Base-by-base conservation (phyloP, 1,140 invertebrate species). In the Papilio helenus region DNA sequence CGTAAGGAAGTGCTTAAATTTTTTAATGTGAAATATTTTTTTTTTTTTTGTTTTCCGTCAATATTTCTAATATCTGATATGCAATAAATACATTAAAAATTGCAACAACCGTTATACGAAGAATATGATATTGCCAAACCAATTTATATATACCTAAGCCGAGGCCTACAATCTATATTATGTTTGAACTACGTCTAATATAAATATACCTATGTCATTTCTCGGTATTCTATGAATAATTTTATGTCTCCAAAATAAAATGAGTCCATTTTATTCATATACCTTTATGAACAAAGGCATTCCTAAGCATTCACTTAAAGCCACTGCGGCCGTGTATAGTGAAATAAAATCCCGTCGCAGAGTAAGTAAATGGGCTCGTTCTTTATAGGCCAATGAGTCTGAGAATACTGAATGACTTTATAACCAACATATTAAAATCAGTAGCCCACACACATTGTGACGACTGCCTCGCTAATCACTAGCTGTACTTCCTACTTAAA, bases 371-470 rank as follows among this genome's bases (percentile, higher is more conserved):
- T 46, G 44, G 72, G 85, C 34, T 76, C 73, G 79, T 86, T 86
- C 86, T 90, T 89, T 88, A 89, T 89, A 83, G 79, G 83, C 84
- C 84, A 90, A 90, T 90, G 89, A 89, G 87, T 81, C 81, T 83
- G 82, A 87, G 86, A 86, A 87, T 86, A 88, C 82, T 78, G 79
- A 81, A 83, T 80, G 83, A 85, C 79, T 86, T 90, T 82, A 90
- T 88, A 89, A 88, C 76, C 55, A 68, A 80, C 85, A 76, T 81
- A 82, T 80, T 65, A 78, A 80, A 79, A 82, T 85, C 83, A 84
- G 80, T 42, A 68, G 76, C 61, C 72, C 65, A 79, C 76, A 42
- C 55, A 29, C 16, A 18, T 49, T 1, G 39, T 29, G 74, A n/a
- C 72, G 12, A 34, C 80, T 81, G 72, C 65, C 77, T 72, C 72